Conservation (phyloP, 2,888 invertebrate species). For the Tyria jacobaeae region DNA sequence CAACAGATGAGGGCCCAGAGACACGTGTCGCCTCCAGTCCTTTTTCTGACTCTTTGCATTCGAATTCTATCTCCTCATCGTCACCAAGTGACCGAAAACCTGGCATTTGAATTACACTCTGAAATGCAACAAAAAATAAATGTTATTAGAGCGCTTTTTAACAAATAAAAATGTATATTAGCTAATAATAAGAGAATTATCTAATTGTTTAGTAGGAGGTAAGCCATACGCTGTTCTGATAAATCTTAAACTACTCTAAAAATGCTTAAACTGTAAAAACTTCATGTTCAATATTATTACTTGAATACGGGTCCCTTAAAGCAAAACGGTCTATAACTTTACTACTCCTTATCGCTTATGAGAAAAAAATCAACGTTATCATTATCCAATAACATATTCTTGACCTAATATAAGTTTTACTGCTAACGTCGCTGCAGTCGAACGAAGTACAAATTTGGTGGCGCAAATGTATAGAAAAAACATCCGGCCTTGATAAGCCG, state of each 20-base stretch:
- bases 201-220: neutral
- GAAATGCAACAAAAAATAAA: conserved; percentile 58
- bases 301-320: conserved; percentile 48
- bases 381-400: conserved; percentile 71
- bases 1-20: conserved; percentile 91
- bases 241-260: too few relatives aligned
- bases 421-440: conserved; percentile 73
- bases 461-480: conserved; percentile 85
- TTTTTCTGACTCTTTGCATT: conserved; percentile 93
- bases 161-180: neutral
- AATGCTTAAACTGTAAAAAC: conserved; percentile 41
- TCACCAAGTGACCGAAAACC: conserved; percentile 96
- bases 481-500: conserved; percentile 86
- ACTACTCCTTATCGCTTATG: conserved; percentile 60
- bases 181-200: neutral
- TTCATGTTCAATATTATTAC: conserved; percentile 53
- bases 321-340: conserved; percentile 51
- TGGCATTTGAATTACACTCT: conserved; percentile 97
- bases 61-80: conserved; percentile 95
- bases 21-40: conserved; percentile 95
- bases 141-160: neutral
- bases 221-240: neutral
- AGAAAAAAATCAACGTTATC: conserved; percentile 74
- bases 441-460: conserved; percentile 79
- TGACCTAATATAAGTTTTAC: conserved; percentile 80